Evolutionary conservation across 1,140 invertebrate genomes (phyloP).

Genomic region (Maniola jurtina): DNA sequence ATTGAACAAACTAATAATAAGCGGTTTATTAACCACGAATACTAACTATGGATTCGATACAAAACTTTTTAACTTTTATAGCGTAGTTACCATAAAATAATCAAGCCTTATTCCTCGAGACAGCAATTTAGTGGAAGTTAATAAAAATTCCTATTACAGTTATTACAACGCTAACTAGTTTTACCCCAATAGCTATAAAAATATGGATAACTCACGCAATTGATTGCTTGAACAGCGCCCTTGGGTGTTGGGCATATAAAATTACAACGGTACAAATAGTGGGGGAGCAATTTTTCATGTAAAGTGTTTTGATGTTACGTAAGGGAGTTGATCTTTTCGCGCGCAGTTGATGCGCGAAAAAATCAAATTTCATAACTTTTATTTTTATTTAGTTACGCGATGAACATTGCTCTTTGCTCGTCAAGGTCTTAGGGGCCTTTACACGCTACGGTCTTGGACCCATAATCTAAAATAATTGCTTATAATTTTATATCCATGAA

Average conservation of each 20-base stretch:
- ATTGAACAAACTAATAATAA: too few species aligned
- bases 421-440: too few species aligned
- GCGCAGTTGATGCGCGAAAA: too few species aligned
- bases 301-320: too few species aligned
- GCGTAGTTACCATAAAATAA: constrained; percentile 23
- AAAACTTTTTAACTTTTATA: constrained; percentile 2
- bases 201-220: constrained; percentile 25
- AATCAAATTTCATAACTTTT: too few species aligned
- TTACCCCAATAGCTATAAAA: constrained; percentile 26
- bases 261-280: neutral
- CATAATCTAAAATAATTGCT: too few species aligned
- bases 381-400: too few species aligned
- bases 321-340: too few species aligned
- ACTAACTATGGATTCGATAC: neutral
- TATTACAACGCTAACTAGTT: constrained; percentile 27
- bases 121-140: constrained; percentile 25
- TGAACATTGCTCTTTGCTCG: too few species aligned
- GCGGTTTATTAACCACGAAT: constrained; percentile 1
- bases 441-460: too few species aligned
- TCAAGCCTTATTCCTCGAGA: constrained; percentile 20
- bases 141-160: constrained; percentile 28
- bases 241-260: constrained; percentile 12
- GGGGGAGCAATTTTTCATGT: too few species aligned
- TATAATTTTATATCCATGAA: too few species aligned
- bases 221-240: constrained; percentile 23